These are phyloP conservation scores for Sclerodermus sp. DNA, from an alignment of 2,888 invertebrate genomes.

Conservation along the genomic window DNA sequence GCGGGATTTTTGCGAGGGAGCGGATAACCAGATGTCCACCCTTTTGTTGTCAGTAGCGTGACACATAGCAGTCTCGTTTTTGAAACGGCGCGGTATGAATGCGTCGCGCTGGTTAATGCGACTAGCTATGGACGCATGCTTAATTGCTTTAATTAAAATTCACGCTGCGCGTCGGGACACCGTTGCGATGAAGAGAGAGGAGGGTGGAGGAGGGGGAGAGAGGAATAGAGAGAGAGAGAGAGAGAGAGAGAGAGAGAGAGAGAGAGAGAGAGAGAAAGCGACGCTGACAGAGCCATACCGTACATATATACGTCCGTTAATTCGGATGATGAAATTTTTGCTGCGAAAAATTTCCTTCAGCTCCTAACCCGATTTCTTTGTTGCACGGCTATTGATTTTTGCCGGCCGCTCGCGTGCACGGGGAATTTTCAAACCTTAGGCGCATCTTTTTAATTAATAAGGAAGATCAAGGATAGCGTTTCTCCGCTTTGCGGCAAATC, in stretches of 20 bases:
- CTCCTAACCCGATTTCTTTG: background rate
- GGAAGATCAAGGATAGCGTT: no score
- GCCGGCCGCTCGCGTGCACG: no score
- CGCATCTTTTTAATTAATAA: no score
- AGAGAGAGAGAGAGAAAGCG: constrained; percentile 2
- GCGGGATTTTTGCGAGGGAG: constrained; percentile 16
- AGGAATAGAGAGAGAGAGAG: constrained; percentile 1
- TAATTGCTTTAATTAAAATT: constrained; percentile 52
- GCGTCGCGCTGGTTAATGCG: constrained; percentile 45
- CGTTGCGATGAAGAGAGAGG: constrained; percentile 16
- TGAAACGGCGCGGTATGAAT: constrained; percentile 38
- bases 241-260: constrained; percentile 4
- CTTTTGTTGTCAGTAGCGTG: constrained; percentile 29
- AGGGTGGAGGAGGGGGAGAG: constrained; percentile 4
- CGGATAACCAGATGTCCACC: constrained; percentile 33
- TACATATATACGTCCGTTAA: constrained; percentile 22
- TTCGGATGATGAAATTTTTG: constrained; percentile 19
- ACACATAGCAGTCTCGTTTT: constrained; percentile 36
- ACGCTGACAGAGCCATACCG: constrained; percentile 2
- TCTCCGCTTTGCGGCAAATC: no score
- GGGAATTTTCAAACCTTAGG: no score
- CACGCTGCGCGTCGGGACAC: constrained; percentile 34
- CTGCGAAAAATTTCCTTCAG: background rate
- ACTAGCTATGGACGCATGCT: constrained; percentile 45
- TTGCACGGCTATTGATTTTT: no score